These are phyloP conservation scores for Parauchenoglanis punctatus DNA, from an alignment of 2,797 vertebrate genomes.

Conservation along the genomic window DNA sequence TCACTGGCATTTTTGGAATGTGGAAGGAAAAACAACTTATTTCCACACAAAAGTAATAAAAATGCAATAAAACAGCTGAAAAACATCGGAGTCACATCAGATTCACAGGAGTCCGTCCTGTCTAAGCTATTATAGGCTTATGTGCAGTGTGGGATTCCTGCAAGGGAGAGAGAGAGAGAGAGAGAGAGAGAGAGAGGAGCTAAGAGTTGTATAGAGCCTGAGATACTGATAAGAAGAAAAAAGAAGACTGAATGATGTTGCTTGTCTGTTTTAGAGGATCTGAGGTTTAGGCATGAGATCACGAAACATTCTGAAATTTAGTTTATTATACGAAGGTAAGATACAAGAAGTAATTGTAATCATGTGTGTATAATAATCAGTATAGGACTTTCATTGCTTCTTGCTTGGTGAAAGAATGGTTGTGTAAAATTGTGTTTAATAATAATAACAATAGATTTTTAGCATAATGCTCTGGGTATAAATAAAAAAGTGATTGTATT, in stretches of 20 bases:
- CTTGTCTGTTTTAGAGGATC: background rate
- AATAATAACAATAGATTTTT: background rate
- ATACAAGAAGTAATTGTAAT: background rate
- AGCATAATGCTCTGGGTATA: background rate
- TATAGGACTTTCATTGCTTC: background rate
- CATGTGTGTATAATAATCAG: background rate
- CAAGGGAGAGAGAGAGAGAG: conserved; percentile 26
- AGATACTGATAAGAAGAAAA: background rate
- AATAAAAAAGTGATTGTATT: background rate
- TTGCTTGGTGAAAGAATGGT: background rate
- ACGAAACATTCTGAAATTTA: background rate
- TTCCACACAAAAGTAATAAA: conserved; percentile 3
- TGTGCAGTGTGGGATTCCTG: conserved; percentile 7
- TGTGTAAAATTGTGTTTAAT: background rate
- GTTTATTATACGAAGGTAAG: background rate
- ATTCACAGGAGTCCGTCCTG: background rate
- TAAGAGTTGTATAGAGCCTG: background rate
- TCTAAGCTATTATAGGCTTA: background rate
- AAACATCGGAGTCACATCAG: background rate
- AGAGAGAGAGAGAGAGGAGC: conserved; percentile 30
- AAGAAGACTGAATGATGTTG: background rate
- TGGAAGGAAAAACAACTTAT: conserved; percentile 10
- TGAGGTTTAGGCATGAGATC: conserved; percentile 1
- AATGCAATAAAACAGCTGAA: conserved; percentile 20
- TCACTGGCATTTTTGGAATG: conserved; percentile 13